Evolutionary conservation across 2,113 vertebrate species (phyloP).

Genomic region (Campylorhamphus procurvoides): DNA sequence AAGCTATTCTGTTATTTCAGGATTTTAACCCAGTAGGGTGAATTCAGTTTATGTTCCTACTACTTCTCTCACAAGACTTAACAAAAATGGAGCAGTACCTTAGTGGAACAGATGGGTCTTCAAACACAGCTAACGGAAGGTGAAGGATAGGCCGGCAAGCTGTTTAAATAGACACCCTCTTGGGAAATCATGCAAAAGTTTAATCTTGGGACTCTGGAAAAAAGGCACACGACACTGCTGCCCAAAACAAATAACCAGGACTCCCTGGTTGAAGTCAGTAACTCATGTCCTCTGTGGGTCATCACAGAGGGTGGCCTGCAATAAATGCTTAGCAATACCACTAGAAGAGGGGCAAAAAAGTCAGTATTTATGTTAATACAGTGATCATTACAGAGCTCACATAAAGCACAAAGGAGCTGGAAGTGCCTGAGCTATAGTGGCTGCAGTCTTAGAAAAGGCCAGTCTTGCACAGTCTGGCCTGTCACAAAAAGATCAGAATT

Average conservation of each 20-base stretch:
- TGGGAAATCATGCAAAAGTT: neutral
- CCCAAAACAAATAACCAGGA: neutral
- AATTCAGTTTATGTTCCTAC: neutral
- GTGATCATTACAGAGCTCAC: neutral
- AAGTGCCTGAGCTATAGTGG: neutral
- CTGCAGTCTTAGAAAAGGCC: neutral
- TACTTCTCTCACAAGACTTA: neutral
- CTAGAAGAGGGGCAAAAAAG: neutral
- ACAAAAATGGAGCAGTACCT: neutral
- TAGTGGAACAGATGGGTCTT: neutral
- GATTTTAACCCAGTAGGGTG: neutral
- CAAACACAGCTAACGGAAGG: neutral
- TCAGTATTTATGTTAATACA: neutral
- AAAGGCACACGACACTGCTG: neutral
- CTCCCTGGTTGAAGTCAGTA: neutral
- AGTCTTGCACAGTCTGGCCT: neutral
- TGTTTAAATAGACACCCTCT: neutral
- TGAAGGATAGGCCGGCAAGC: neutral
- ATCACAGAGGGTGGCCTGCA: neutral
- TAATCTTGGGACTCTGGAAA: neutral
- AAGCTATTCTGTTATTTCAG: neutral
- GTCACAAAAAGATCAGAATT: neutral
- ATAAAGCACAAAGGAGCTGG: neutral
- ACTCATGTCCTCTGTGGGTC: neutral
- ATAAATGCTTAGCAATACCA: neutral